phyloP scores from a whole-genome alignment of 2,888 invertebrate species.

The Chaetogeoica ovagalla region DNA sequence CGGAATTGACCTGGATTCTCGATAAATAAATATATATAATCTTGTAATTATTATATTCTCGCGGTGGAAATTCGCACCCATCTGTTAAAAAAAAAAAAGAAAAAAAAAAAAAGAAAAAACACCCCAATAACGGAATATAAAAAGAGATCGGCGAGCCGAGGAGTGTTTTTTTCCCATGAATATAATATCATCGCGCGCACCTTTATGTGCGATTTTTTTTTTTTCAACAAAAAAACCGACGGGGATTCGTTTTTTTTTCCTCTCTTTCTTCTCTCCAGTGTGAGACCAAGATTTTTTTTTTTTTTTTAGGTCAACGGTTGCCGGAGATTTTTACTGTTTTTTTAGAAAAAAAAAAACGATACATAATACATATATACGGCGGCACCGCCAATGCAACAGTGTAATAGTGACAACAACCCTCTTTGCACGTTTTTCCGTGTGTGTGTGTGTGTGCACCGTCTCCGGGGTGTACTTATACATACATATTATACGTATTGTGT shows the following conservation, averaged over 20 bases:
- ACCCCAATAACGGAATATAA: constrained; percentile 50
- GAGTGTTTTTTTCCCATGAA: constrained; percentile 50
- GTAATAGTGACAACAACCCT: constrained; percentile 48
- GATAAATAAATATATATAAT: constrained; percentile 21
- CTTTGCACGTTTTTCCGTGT: constrained; percentile 27
- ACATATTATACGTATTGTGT: constrained; percentile 45
- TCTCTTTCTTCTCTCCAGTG: constrained; percentile 40
- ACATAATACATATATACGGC: constrained; percentile 24
- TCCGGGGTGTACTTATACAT: constrained; percentile 14
- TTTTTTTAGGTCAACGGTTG: constrained; percentile 46
- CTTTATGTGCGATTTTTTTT: constrained; percentile 38
- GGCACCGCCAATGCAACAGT: no score
- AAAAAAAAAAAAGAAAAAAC: constrained; percentile 39
- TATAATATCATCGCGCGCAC: background rate
- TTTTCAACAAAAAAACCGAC: constrained; percentile 44
- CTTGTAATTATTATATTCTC: constrained; percentile 48
- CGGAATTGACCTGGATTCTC: constrained; percentile 43
- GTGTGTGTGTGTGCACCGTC: constrained; percentile 42
- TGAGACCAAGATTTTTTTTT: constrained; percentile 52
- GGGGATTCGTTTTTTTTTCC: constrained; percentile 37
- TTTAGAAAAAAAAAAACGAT: constrained; percentile 48
- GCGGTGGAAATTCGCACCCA: constrained; percentile 50
- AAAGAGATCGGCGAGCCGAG: constrained; percentile 19
- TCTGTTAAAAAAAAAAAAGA: constrained; percentile 45
- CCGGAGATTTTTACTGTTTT: constrained; percentile 47